Conservation (phyloP, 2,113 vertebrate genomes). For the Trochalopteron elliotii region DNA sequence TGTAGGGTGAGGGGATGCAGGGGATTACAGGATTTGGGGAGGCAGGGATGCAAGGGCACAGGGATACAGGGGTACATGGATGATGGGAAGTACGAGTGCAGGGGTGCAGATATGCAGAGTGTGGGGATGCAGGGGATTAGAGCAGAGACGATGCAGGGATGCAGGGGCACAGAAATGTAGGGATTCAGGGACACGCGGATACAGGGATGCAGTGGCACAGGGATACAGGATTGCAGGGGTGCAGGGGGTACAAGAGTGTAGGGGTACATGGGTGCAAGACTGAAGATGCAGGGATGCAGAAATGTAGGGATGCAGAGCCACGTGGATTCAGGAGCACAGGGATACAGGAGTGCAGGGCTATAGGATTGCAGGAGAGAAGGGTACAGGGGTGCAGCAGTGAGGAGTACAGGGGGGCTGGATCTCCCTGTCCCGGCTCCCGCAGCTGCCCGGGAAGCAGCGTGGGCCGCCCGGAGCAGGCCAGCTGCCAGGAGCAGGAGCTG, state of each 20-base stretch:
- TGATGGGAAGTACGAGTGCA: background rate
- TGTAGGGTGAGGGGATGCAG: background rate
- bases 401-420: background rate
- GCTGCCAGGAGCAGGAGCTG: slow-evolving; percentile 22
- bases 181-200: fast-evolving
- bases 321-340: background rate
- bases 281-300: background rate
- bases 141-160: background rate
- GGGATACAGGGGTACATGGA: too few species aligned
- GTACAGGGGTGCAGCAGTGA: background rate
- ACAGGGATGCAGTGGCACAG: fast-evolving
- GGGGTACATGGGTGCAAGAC: fast-evolving
- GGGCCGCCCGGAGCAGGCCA: background rate
- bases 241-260: fast-evolving
- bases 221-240: background rate
- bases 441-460: background rate
- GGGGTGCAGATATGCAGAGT: background rate
- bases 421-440: background rate
- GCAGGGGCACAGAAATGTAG: background rate
- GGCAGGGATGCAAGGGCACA: too few species aligned
- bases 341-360: background rate
- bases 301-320: background rate
- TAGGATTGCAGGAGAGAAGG: background rate
- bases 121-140: background rate
- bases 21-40: background rate